Evolutionary conservation across 1,140 invertebrate genomes (phyloP).

Genomic region (Aradophagus sp.): DNA sequence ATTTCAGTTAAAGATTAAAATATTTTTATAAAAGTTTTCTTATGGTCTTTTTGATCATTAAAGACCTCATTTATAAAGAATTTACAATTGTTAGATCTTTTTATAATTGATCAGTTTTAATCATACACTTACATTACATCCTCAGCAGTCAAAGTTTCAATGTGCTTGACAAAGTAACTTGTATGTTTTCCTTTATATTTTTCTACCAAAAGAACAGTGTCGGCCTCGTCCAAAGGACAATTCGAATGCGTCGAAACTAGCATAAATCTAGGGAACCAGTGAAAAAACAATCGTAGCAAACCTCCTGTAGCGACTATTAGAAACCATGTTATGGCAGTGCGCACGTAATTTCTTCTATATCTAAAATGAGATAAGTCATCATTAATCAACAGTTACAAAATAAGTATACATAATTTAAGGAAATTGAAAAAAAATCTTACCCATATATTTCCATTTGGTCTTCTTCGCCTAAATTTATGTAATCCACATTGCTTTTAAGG

Average conservation of each 20-base stretch:
- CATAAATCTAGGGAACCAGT: slow-evolving; percentile 81
- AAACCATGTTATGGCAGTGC: slow-evolving; percentile 77
- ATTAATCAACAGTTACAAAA: too few species aligned
- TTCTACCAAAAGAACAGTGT: slow-evolving; percentile 78
- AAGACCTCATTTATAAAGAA: too few species aligned
- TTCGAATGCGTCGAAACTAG: slow-evolving; percentile 77
- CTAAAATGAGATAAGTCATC: too few species aligned
- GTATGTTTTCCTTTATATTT: slow-evolving; percentile 76
- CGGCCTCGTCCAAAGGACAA: slow-evolving; percentile 77
- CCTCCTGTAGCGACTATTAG: slow-evolving; percentile 78
- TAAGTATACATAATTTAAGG: not conserved
- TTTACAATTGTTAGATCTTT: too few species aligned
- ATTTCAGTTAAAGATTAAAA: too few species aligned
- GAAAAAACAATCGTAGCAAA: slow-evolving; percentile 79
- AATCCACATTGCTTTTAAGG: slow-evolving; percentile 74
- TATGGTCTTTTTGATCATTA: too few species aligned
- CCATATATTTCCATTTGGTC: slow-evolving; percentile 81
- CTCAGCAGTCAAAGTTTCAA: slow-evolving; percentile 68
- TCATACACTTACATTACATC: slow-evolving; percentile 67
- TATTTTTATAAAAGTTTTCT: too few species aligned
- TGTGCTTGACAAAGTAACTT: slow-evolving; percentile 75
- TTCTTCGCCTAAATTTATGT: slow-evolving; percentile 80
- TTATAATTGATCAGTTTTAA: slow-evolving; percentile 6
- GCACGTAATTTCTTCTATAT: slow-evolving; percentile 73
- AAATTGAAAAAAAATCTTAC: slow-evolving; percentile 57